A percentile compares a stretch with the other conserved stretches of the same genome.
These are phyloP conservation scores for Chromis chromis DNA, from an alignment of 2,797 vertebrate genomes.

Conservation along the genomic window DNA sequence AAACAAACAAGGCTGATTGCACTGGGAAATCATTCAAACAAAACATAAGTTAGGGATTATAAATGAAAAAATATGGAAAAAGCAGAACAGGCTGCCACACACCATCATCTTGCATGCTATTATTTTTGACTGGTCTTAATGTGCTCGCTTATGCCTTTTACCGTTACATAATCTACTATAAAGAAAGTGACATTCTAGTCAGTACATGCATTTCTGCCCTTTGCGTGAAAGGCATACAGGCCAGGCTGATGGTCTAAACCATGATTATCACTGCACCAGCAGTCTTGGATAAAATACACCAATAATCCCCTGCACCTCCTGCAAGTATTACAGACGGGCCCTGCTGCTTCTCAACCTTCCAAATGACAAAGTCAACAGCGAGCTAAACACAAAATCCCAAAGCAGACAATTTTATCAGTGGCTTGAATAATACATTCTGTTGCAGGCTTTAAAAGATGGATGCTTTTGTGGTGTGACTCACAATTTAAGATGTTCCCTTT, in stretches of 20 bases:
- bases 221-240: conserved; percentile 39
- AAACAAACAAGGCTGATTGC: not conserved
- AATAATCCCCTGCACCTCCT: conserved; percentile 45
- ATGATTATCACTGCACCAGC: conserved; percentile 43
- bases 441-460: conserved; percentile 4
- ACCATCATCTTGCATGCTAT: not conserved
- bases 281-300: conserved; percentile 41
- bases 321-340: conserved; percentile 18
- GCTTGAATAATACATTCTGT: conserved; percentile 38
- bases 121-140: conserved; percentile 26
- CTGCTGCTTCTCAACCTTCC: conserved; percentile 18
- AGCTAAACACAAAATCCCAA: conserved; percentile 38
- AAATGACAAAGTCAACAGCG: conserved; percentile 39
- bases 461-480: conserved; percentile 15
- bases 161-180: conserved; percentile 23
- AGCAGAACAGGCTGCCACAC: conserved; percentile 2
- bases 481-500: conserved; percentile 10
- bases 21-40: not conserved
- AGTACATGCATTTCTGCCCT: conserved; percentile 30
- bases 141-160: conserved; percentile 2
- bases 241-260: conserved; percentile 26
- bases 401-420: conserved; percentile 24
- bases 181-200: conserved; percentile 30
- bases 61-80: not conserved
- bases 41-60: not conserved